These are phyloP conservation scores for Drosophila punjabiensis DNA, from an alignment of 1,140 invertebrate genomes.

Conservation along the genomic window DNA sequence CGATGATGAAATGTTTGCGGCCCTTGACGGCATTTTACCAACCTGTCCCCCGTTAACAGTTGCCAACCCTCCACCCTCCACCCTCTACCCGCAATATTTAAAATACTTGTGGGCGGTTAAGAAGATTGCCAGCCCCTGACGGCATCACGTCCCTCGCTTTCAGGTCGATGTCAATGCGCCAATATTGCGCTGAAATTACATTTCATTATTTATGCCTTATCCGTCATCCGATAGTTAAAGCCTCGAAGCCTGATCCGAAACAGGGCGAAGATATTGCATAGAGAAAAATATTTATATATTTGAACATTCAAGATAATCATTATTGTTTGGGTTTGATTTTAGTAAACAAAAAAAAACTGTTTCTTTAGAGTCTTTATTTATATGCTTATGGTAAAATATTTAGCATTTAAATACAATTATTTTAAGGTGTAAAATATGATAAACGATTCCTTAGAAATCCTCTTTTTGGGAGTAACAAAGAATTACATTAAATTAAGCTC, in stretches of 20 bases:
- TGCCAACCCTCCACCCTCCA: neutral
- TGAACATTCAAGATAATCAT: neutral
- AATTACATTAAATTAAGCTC: neutral
- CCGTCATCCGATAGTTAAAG: slow-evolving; percentile 47
- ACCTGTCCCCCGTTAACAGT: slow-evolving; percentile 22
- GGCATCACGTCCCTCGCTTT: slow-evolving; percentile 2
- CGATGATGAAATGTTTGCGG: slow-evolving; percentile 59
- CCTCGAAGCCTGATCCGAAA: slow-evolving; percentile 2
- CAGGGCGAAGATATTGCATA: neutral
- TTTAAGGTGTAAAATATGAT: no score
- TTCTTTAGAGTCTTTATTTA: no score
- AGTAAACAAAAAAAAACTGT: no score
- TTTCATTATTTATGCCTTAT: slow-evolving; percentile 70
- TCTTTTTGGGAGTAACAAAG: no score
- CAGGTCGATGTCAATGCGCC: slow-evolving; percentile 66
- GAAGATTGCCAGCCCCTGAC: slow-evolving; percentile 40
- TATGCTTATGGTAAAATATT: no score
- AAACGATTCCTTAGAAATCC: no score
- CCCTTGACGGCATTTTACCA: slow-evolving; percentile 61
- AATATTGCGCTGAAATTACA: slow-evolving; percentile 73
- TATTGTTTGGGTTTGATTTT: neutral
- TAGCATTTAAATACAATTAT: no score
- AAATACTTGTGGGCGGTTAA: slow-evolving; percentile 50
- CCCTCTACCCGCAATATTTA: neutral
- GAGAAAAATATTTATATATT: slow-evolving; percentile 4